Conservation (phyloP, 2,888 invertebrate species). For the Pinctada fucata region DNA sequence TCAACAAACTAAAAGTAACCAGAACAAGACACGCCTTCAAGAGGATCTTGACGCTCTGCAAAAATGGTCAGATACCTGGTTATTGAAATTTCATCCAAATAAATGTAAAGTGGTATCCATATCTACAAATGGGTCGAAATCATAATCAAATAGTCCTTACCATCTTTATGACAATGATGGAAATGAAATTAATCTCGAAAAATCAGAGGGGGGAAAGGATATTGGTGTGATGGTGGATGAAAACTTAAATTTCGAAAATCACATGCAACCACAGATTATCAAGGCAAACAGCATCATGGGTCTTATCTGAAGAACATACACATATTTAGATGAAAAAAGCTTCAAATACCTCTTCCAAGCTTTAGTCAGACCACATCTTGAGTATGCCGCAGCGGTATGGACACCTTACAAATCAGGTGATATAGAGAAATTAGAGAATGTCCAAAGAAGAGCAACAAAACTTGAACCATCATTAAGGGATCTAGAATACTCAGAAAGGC, state of each 20-base stretch:
- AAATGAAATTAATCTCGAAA: not conserved
- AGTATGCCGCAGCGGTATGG: conserved; percentile 25
- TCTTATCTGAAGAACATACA: conserved; percentile 15
- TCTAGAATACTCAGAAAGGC: conserved; percentile 17
- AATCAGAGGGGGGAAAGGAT: not conserved
- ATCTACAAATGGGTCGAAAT: not conserved
- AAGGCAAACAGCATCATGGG: conserved; percentile 34
- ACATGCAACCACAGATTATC: conserved; percentile 11
- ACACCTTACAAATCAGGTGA: conserved; percentile 6
- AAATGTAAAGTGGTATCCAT: not conserved
- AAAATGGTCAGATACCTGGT: not conserved
- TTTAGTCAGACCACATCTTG: conserved; percentile 18
- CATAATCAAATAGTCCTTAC: not conserved
- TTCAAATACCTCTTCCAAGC: conserved; percentile 13
- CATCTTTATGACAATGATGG: not conserved
- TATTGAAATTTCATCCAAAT: not conserved
- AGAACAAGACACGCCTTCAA: not conserved
- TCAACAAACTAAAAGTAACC: not conserved
- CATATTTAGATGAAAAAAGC: conserved; percentile 12
- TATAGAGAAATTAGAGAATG: conserved; percentile 27
- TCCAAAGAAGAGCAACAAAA: conserved; percentile 25
- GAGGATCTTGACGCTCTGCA: not conserved
- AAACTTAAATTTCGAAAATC: not conserved
- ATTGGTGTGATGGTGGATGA: conserved; percentile 4
- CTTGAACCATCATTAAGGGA: conserved; percentile 20